Evolutionary conservation across 2,888 invertebrate genomes (phyloP), one percentile per base, ranked within the genome.

Genomic region (Catocala nupta): DNA sequence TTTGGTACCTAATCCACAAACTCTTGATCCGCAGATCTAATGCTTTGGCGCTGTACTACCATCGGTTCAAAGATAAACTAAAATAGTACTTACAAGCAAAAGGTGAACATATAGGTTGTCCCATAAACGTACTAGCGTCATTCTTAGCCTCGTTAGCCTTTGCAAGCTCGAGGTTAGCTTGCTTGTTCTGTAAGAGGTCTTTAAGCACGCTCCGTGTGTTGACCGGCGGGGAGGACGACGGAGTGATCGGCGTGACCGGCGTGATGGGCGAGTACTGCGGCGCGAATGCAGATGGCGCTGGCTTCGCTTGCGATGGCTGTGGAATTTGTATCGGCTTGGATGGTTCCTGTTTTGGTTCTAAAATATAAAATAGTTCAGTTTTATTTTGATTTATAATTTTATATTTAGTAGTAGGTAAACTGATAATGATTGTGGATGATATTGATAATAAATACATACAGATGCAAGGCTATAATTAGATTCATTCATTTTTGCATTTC

Each of bases 21-120:
- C 25, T 25, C 25, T 25, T 4, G 25, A 25, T 25, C 25, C 25
- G 25, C 4, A 25, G 25, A 25, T 25, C 1, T 25, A 25, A 25
- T 25, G 25, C 25, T 1, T 25, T 3, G 25, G 3, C 4, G 25
- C 0, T 25, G 25, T 1, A 25, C 25, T 25, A 25, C 25, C 25
- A 25, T 25, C 25, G 25, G 3, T 25, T 3, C 4, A 25, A 25
- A 25, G 25, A 25, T 25, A 25, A 1, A 25, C 25, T 25, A 25
- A 16, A 25, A n/a, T 13, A 45, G 59, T 69, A 86, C 88, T 82
- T 81, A 92, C 92, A 84, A 42, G 77, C 73, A 71, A 90, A 80
- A 2, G 93, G 93, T 4, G 91, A 87, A 73, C 94, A 93, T 69
- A 94, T 92, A 57, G 86, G 88, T 68, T 92, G 93, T 60, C 92